phyloP scores from a whole-genome alignment of 2,888 invertebrate genomes.

The Bombylius major region DNA sequence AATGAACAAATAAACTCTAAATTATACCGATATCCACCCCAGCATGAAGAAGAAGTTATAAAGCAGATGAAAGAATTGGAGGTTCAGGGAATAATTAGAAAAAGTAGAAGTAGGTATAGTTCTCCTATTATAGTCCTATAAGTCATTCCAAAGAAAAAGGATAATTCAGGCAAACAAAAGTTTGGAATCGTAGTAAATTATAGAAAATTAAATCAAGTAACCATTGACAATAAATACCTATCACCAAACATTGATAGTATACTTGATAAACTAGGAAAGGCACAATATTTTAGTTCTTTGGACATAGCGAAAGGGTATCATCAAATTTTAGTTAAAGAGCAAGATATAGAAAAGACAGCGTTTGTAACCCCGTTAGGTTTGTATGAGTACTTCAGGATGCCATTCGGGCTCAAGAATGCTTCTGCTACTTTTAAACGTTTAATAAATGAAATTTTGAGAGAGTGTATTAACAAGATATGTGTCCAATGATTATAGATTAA shows the following conservation, averaged over 20 bases:
- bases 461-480: constrained; percentile 8
- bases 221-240: not conserved
- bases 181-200: constrained; percentile 10
- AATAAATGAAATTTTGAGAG: constrained; percentile 8
- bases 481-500: too few relatives aligned
- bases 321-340: constrained; percentile 9
- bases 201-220: constrained; percentile 7
- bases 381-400: constrained; percentile 13
- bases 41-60: constrained; percentile 5
- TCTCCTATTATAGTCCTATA: constrained; percentile 8
- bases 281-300: constrained; percentile 10
- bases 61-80: constrained; percentile 7
- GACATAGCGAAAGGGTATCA: constrained; percentile 12
- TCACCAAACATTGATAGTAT: not conserved
- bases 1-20: constrained; percentile 6
- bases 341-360: constrained; percentile 14
- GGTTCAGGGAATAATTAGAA: constrained; percentile 5
- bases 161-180: constrained; percentile 7
- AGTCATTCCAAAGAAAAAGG: constrained; percentile 7
- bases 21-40: constrained; percentile 1
- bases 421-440: constrained; percentile 9
- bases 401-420: constrained; percentile 10
- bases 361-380: constrained; percentile 10
- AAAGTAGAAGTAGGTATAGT: constrained; percentile 6
- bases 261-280: constrained; percentile 5